Percentiles rank a stretch among this genome's conserved stretches.
Conservation (phyloP, 2,797 vertebrate genomes). For the Pelodytes ibericus region DNA sequence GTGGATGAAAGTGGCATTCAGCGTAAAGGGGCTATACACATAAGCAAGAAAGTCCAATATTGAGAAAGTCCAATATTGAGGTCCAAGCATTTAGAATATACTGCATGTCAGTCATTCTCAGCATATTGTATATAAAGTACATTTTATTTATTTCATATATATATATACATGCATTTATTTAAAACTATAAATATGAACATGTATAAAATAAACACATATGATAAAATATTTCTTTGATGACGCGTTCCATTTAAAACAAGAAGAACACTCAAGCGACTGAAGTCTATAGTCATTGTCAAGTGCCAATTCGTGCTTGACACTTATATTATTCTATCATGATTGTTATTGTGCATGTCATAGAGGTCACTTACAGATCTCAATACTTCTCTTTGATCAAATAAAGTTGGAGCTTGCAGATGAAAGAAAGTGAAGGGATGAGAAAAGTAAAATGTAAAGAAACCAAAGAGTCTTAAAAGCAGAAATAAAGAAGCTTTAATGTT, state of each 20-base stretch:
- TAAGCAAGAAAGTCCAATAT: no score
- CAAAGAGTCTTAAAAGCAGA: background rate
- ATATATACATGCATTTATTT: no score
- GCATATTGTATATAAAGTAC: background rate
- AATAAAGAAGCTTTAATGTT: slow-evolving; percentile 9
- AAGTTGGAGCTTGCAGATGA: slow-evolving; percentile 8
- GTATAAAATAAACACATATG: no score
- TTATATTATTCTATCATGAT: background rate
- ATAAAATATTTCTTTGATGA: background rate
- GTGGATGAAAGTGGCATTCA: no score
- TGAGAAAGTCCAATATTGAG: no score
- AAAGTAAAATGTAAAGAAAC: background rate
- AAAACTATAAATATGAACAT: no score
- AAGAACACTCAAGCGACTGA: background rate
- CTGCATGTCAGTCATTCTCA: background rate
- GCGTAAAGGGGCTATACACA: no score
- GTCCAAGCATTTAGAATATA: no score
- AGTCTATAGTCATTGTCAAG: slow-evolving; percentile 4
- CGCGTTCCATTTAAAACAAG: background rate
- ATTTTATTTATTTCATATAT: background rate
- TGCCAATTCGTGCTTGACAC: background rate
- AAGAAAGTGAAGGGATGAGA: background rate
- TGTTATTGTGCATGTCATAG: slow-evolving; percentile 1
- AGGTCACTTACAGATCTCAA: slow-evolving; percentile 1
- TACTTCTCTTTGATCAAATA: slow-evolving; percentile 6